These are phyloP conservation scores for Cerceris rybyensis DNA, from an alignment of 2,888 invertebrate species.

Conservation along the genomic window DNA sequence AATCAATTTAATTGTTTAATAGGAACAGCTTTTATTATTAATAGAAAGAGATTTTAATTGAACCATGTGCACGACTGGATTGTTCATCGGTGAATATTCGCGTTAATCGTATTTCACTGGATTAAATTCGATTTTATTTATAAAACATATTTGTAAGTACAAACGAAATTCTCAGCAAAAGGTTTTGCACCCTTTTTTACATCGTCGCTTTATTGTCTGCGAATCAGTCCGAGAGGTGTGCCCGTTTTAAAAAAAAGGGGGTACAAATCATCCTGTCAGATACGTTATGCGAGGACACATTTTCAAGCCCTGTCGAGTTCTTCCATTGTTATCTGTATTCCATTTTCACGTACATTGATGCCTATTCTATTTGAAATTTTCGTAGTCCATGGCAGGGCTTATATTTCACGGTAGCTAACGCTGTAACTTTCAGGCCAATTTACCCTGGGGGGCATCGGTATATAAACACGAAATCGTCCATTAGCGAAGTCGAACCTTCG, in stretches of 20 bases:
- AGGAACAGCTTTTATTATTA: too few relatives aligned
- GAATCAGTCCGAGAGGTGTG: too few relatives aligned
- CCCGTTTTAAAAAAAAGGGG: conserved; percentile 25
- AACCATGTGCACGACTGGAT: too few relatives aligned
- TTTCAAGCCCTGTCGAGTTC: conserved; percentile 31
- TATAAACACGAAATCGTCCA: conserved; percentile 29
- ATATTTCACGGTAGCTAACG: conserved; percentile 31
- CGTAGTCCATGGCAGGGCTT: conserved; percentile 17
- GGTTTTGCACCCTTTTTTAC: background rate
- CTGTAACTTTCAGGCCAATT: conserved; percentile 4
- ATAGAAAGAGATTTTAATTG: too few relatives aligned
- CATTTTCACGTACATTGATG: conserved; percentile 31
- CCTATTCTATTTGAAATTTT: conserved; percentile 41
- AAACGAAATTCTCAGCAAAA: background rate
- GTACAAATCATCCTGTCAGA: conserved; percentile 55
- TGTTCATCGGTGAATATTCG: too few relatives aligned
- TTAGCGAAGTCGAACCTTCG: conserved; percentile 17
- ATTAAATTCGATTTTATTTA: too few relatives aligned
- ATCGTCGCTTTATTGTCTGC: conserved; percentile 19
- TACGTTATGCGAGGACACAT: conserved; percentile 33
- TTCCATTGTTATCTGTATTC: conserved; percentile 32
- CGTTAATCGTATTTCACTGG: too few relatives aligned
- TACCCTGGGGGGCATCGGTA: conserved; percentile 14
- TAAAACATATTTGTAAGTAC: background rate
- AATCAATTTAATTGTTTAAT: too few relatives aligned